phyloP scores from a whole-genome alignment of 2,888 invertebrate genomes.

The Petrolisthes cinctipes region DNA sequence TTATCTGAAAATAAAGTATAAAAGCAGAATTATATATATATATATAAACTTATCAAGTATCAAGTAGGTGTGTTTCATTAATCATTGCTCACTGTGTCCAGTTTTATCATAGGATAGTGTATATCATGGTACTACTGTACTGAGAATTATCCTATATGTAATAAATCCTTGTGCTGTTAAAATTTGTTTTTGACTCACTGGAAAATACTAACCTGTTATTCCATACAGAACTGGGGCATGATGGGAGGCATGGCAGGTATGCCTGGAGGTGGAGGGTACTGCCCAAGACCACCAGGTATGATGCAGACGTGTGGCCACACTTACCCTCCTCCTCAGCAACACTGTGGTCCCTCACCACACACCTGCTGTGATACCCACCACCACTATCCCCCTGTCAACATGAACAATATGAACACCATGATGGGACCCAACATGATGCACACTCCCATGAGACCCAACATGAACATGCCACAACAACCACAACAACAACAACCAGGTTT shows the following conservation, averaged over 20 bases:
- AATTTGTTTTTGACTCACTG: background rate
- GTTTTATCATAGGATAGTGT: too few species aligned
- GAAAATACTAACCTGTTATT: background rate
- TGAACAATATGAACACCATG: slow-evolving; percentile 49
- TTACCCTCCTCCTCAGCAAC: slow-evolving; percentile 49
- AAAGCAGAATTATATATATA: background rate
- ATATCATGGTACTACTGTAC: too few species aligned
- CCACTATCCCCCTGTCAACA: slow-evolving; percentile 36
- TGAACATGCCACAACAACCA: background rate
- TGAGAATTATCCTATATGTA: background rate
- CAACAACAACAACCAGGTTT: slow-evolving; percentile 18
- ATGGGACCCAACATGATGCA: slow-evolving; percentile 48
- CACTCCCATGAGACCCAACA: slow-evolving; percentile 28
- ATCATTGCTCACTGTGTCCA: too few species aligned
- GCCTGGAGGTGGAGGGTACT: slow-evolving; percentile 36
- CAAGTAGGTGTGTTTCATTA: background rate
- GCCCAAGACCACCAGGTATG: slow-evolving; percentile 31
- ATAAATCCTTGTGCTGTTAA: background rate
- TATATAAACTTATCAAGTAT: background rate
- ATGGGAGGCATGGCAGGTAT: slow-evolving; percentile 38
- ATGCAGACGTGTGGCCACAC: slow-evolving; percentile 40
- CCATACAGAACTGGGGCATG: slow-evolving; percentile 54
- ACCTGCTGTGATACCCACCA: slow-evolving; percentile 39
- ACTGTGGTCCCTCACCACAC: slow-evolving; percentile 40
- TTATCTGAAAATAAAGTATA: background rate